Base-by-base conservation (phyloP, 2,113 vertebrate genomes). In the Trogon melanurus region DNA sequence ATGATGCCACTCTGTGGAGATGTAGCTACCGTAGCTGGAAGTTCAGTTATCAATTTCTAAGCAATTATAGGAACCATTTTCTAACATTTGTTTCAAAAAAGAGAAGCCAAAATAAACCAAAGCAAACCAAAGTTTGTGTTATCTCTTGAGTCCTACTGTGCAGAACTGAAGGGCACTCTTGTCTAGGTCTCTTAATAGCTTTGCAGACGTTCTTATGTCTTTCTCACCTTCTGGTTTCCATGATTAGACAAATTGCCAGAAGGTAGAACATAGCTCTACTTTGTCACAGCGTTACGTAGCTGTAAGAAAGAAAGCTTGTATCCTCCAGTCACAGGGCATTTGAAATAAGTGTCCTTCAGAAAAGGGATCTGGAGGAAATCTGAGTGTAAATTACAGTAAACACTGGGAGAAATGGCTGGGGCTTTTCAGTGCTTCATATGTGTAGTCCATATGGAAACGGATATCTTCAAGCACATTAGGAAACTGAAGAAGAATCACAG, bases 261-360 rank as follows among this genome's bases (percentile, higher is more conserved):
- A 78, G 21, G 48, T 6, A 72, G 47, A 60, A 61, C 8, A 8
- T 22, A n/a, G 14, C 44, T 64, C 0, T 1, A 25, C 54, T 91
- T 91, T 5, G 1, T 29, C 18, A 13, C 30, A 26, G 8, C 2
- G 11, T 26, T 70, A 45, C 1, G 1, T 50, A 36, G 36, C 29
- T 85, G 4, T n/a, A 34, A 60, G 7, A 50, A n/a, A 65, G 74
- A 72, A 45, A 4, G 2, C 0, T 6, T 45, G 2, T 34, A 15
- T 75, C 18, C 29, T 86, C 47, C 5, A 4, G 38, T 58, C 34
- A 38, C 26, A 69, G 9, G 4, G 11, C 13, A 50, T 45, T 75
- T 69, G 41, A 65, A 72, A 14, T 7, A 61, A 38, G 6, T n/a
- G 17, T 10, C 21, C 27, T 78, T 79, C 76, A 36, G 66, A 58